Evolutionary conservation across 2,113 vertebrate genomes (phyloP).

Genomic region (Platycercus adscitus): DNA sequence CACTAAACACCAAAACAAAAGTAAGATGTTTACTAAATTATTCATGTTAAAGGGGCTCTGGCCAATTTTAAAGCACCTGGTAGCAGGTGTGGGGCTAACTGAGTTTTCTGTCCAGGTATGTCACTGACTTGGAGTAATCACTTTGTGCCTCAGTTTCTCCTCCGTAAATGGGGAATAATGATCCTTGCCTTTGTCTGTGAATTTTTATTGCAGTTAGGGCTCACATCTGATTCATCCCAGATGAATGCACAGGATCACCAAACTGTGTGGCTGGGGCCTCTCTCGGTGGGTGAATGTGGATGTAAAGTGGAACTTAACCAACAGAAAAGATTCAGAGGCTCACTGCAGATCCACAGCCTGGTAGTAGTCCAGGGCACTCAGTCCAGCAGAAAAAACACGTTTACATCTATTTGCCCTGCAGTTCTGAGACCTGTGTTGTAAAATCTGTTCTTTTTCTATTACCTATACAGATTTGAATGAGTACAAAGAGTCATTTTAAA

Average conservation of each 20-base stretch:
- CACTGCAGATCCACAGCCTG: background rate
- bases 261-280: constrained; percentile 3
- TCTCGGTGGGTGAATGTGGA: background rate
- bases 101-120: constrained; percentile 4
- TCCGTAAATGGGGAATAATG: constrained; percentile 12
- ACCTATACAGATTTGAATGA: background rate
- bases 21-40: background rate
- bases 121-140: constrained; percentile 43
- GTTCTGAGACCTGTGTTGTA: background rate
- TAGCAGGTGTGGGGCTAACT: constrained; percentile 1
- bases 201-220: constrained; percentile 41
- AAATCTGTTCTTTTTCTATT: constrained; percentile 22
- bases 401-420: background rate
- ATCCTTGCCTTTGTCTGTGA: constrained; percentile 43
- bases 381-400: constrained; percentile 21
- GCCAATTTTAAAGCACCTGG: constrained; percentile 23
- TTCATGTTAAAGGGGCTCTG: background rate
- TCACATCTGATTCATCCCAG: background rate
- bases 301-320: background rate
- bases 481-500: background rate
- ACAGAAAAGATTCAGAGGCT: background rate
- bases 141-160: constrained; percentile 61
- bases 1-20: constrained; percentile 10
- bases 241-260: background rate
- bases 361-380: background rate